Base-by-base conservation (phyloP, 2,888 invertebrate species). In the Scaptomyza cyrtandrae region DNA sequence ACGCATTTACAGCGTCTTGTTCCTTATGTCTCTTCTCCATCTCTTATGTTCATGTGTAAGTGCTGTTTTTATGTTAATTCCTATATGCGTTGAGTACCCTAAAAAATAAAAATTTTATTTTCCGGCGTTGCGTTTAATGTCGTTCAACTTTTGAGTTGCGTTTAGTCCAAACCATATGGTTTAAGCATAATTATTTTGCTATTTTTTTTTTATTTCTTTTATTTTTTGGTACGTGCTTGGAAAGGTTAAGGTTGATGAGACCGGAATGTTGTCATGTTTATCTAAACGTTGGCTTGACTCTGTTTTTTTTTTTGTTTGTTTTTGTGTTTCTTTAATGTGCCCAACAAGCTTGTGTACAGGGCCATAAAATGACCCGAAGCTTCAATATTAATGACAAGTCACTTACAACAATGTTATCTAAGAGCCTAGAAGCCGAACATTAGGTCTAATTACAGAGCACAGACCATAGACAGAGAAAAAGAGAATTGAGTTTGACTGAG, bases 301-400 rank as follows among this genome's bases (percentile, higher is more conserved):
- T 24, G 3, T 24, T 1, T 14, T 50, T 43, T 43, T 33, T 35
- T 27, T 1, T 37, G 3, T 16, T 1, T 39, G 6, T 39, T 33
- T 19, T 10, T 16, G 16, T 57, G 70, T 78, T 71, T 80, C 70
- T 78, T 71, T 80, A 39, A 75, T 78, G 65, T 54, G 31, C 48
- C 41, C 54, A 56, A 64, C 62, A 63, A 59, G 78, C 66, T 59
- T 66, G 75, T 69, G 39, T 43, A 58, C 55, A 53, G 54, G 61
- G 65, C 67, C 57, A 78, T 82, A 78, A 83, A 87, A 81, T 81
- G 88, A 79, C 79, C 88, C 60, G 49, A 74, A 71, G 82, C 76
- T 81, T 84, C 69, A 84, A 86, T 76, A 85, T 82, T 79, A 87
- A 87, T 83, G 82, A 85, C 86, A 83, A 76, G 79, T 87, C 85